Conservation (phyloP, 53 echinoderm and acorn worm genomes). For the Mesocentrotus franciscanus region DNA sequence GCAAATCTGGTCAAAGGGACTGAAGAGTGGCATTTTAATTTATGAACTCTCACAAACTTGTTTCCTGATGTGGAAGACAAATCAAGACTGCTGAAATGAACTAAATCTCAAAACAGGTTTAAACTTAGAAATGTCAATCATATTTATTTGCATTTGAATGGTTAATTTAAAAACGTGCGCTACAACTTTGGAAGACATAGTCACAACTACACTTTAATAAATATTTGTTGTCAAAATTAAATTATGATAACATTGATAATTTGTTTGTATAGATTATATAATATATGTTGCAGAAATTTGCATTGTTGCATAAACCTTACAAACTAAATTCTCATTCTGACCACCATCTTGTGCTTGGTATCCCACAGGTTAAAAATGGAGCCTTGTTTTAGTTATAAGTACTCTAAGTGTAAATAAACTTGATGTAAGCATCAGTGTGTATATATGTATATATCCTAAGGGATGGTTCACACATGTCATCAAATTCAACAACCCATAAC, state of each 20-base stretch:
- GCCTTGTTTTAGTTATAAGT: not conserved
- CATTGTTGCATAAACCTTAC: not conserved
- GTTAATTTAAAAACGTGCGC: not conserved
- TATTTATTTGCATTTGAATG: not conserved
- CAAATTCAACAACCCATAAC: not conserved
- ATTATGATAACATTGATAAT: not conserved
- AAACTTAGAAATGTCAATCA: not conserved
- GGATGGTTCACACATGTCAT: not conserved
- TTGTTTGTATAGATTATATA: not conserved
- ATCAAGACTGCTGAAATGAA: not conserved
- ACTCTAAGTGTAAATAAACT: conserved; percentile 14
- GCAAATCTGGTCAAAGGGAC: not conserved
- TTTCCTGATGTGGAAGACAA: too few relatives aligned
- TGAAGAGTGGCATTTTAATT: not conserved
- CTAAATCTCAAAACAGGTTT: not conserved
- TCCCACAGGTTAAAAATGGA: not conserved
- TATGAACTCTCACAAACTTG: too few relatives aligned
- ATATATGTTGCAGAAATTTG: not conserved
- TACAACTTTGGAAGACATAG: not conserved
- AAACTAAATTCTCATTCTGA: not conserved
- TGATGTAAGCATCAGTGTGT: conserved; percentile 5
- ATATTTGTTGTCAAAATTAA: too few relatives aligned
- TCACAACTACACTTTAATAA: not conserved
- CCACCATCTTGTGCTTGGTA: not conserved
- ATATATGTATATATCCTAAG: not conserved